phyloP scores from a whole-genome alignment of 2,113 vertebrate genomes.

The Oncorhynchus masou region DNA sequence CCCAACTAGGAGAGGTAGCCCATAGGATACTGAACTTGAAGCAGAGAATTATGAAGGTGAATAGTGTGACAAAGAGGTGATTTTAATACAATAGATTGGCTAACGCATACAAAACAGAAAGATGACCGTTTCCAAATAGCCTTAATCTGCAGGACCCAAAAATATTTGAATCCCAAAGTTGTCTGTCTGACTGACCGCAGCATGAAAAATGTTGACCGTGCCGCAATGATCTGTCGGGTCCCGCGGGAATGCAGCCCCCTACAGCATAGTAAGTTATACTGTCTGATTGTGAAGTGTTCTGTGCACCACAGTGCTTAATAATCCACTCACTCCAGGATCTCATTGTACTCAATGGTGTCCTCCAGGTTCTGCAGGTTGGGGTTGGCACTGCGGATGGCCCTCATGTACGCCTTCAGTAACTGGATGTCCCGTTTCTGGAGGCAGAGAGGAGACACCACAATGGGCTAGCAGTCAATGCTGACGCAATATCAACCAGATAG shows the following conservation, averaged over 20 bases:
- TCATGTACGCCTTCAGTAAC: slow-evolving; percentile 86
- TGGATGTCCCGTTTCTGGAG: slow-evolving; percentile 85
- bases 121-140: neutral
- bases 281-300: neutral
- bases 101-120: neutral
- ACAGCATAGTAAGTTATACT: neutral
- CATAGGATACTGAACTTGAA: too few relatives aligned
- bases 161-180: too few relatives aligned
- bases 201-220: too few relatives aligned
- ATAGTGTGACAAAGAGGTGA: too few relatives aligned
- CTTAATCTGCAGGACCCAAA: too few relatives aligned
- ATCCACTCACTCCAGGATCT: slow-evolving; percentile 84
- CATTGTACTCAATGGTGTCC: slow-evolving; percentile 89
- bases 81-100: too few relatives aligned
- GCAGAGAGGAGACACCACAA: neutral
- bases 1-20: too few relatives aligned
- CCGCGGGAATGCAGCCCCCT: too few relatives aligned
- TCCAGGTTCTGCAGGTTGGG: slow-evolving; percentile 89
- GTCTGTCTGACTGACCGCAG: too few relatives aligned
- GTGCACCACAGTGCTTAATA: too few relatives aligned
- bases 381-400: slow-evolving; percentile 86
- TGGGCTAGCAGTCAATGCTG: neutral
- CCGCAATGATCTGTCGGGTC: too few relatives aligned
- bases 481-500: neutral
- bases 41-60: too few relatives aligned